Evolutionary conservation across 92 coral and sea anemone species (phyloP).

Genomic region (Meandrina meandrites): DNA sequence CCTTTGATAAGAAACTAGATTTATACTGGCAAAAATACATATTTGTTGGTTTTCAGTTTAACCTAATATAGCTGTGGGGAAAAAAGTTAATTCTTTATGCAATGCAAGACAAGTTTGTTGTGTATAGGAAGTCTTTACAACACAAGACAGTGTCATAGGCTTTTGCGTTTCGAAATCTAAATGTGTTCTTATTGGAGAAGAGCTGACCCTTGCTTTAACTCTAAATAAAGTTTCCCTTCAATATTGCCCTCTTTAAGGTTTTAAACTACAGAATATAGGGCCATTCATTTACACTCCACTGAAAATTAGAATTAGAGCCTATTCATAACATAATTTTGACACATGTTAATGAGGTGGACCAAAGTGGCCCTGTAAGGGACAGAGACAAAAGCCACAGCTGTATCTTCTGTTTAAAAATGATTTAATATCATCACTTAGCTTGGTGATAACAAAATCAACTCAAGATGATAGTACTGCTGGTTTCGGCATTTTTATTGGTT

Average conservation of each 20-base stretch:
- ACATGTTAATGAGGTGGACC: background rate
- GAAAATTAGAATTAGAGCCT: background rate
- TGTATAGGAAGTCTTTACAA: background rate
- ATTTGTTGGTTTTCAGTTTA: background rate
- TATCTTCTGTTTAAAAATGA: background rate
- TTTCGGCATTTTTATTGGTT: no score
- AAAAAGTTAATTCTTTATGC: background rate
- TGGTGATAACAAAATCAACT: no score
- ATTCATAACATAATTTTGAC: background rate
- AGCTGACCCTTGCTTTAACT: no score
- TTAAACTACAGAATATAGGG: background rate
- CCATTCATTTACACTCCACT: background rate
- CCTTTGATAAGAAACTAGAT: background rate
- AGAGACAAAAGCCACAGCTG: no score
- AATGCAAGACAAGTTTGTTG: background rate
- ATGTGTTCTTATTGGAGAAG: no score
- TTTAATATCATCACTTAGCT: no score
- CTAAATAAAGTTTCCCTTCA: background rate
- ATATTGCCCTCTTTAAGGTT: no score
- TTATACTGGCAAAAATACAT: background rate
- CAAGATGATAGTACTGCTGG: no score
- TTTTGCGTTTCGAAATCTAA: background rate
- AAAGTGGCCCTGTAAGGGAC: background rate
- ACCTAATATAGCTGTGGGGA: background rate
- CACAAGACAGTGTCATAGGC: background rate